Evolutionary conservation across 2,797 vertebrate genomes (phyloP).

Genomic region (Pogonophryne albipinna): DNA sequence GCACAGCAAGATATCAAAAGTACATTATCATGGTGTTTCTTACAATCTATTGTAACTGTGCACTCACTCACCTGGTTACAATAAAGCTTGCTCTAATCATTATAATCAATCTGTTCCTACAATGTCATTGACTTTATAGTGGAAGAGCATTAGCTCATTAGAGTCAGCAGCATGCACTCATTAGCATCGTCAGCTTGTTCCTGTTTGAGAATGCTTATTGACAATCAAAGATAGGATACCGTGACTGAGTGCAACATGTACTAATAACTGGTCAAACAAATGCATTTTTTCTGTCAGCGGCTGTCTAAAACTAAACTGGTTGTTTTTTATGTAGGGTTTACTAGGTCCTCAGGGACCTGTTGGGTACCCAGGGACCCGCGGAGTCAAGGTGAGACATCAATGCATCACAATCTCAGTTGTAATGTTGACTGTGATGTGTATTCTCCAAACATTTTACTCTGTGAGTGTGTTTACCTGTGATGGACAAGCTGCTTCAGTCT

Average conservation of each 20-base stretch:
- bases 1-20: slow-evolving; percentile 29
- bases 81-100: slow-evolving; percentile 39
- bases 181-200: slow-evolving; percentile 35
- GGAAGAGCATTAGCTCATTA: slow-evolving; percentile 43
- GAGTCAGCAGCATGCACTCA: slow-evolving; percentile 30
- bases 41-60: slow-evolving; percentile 23
- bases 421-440: slow-evolving; percentile 39
- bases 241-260: slow-evolving; percentile 14
- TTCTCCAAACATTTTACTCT: slow-evolving; percentile 30
- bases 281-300: slow-evolving; percentile 6
- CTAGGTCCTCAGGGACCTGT: slow-evolving; percentile 87
- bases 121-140: slow-evolving; percentile 48
- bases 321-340: slow-evolving; percentile 82
- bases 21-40: slow-evolving; percentile 19
- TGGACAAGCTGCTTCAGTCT: slow-evolving; percentile 65
- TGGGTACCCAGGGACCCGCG: slow-evolving; percentile 93
- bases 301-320: slow-evolving; percentile 15
- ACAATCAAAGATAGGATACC: slow-evolving; percentile 24
- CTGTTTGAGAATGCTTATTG: neutral
- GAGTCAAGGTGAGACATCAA: slow-evolving; percentile 90
- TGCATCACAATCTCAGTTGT: slow-evolving; percentile 34
- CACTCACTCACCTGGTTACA: slow-evolving; percentile 34
- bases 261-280: slow-evolving; percentile 21
- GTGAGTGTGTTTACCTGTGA: slow-evolving; percentile 46
- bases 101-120: slow-evolving; percentile 34